Percentiles rank a stretch among this genome's conserved stretches.
Conservation (phyloP, 2,888 invertebrate species). For the Ephialtes manifestator region DNA sequence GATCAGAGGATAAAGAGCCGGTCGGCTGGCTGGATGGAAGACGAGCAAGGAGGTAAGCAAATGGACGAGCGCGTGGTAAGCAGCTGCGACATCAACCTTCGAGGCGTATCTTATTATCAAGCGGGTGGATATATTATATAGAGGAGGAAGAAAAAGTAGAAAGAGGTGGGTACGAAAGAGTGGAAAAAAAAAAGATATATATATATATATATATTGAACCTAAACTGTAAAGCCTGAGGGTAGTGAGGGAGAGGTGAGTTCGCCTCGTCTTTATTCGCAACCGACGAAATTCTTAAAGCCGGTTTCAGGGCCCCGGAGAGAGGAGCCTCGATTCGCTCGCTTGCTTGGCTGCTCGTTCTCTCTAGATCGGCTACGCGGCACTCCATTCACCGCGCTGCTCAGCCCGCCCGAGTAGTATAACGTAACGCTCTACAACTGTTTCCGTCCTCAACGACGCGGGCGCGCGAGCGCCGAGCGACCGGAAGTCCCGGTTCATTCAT, state of each 20-base stretch:
- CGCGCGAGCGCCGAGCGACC: conserved; percentile 74
- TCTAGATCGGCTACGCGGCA: conserved; percentile 18
- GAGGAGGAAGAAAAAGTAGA: conserved; percentile 12
- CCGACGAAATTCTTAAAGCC: conserved; percentile 72
- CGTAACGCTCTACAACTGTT: conserved; percentile 84
- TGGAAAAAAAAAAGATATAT: conserved; percentile 25
- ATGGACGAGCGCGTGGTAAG: conserved; percentile 15
- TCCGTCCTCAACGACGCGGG: conserved; percentile 81
- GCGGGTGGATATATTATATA: conserved; percentile 30
- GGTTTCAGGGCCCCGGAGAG: conserved; percentile 64
- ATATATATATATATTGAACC: conserved; percentile 27
- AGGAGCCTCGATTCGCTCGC: conserved; percentile 40
- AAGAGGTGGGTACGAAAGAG: conserved; percentile 6
- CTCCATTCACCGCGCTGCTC: conserved; percentile 77
- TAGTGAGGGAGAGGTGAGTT: conserved; percentile 2
- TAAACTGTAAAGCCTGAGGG: conserved; percentile 46
- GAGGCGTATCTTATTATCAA: conserved; percentile 48
- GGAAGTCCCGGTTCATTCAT: conserved; percentile 86
- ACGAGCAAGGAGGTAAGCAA: conserved; percentile 20
- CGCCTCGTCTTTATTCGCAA: conserved; percentile 57
- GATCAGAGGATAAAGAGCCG: conserved; percentile 8
- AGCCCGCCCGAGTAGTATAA: conserved; percentile 73
- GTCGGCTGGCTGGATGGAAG: conserved; percentile 1
- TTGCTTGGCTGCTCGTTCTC: conserved; percentile 53
- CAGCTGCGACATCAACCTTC: conserved; percentile 53